A percentile compares a stretch with the other conserved stretches of the same genome.
Evolutionary conservation across 2,113 vertebrate species (phyloP).

Genomic region (Periophthalmodon schlosseri): DNA sequence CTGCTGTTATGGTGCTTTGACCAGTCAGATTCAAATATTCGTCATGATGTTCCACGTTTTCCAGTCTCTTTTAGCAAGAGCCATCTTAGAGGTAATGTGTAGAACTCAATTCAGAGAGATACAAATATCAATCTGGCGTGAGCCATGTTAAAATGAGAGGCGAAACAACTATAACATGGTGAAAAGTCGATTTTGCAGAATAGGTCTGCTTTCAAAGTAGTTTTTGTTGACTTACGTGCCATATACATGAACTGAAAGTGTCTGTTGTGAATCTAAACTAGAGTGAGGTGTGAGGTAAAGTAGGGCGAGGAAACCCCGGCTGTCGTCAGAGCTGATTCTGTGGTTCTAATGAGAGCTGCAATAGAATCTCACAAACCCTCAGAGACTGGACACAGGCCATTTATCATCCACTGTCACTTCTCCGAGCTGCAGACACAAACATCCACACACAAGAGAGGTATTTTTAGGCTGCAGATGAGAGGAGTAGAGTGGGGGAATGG

Average conservation of each 20-base stretch:
- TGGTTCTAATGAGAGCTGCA: neutral
- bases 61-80: too few species aligned
- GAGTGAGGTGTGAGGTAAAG: neutral
- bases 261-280: neutral
- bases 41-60: too few species aligned
- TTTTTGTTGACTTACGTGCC: neutral
- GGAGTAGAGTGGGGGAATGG: too few species aligned
- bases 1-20: too few species aligned
- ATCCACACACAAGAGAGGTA: neutral
- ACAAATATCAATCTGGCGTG: too few species aligned
- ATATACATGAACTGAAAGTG: neutral
- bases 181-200: too few species aligned
- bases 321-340: neutral
- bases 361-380: neutral
- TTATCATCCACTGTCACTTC: constrained; percentile 4
- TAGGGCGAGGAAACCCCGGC: neutral
- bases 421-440: neutral
- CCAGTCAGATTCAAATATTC: too few species aligned
- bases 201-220: too few species aligned
- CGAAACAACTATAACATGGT: too few species aligned
- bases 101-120: too few species aligned
- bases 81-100: too few species aligned
- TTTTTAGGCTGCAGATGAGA: neutral
- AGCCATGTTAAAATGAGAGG: too few species aligned
- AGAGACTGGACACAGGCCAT: neutral